Base-by-base conservation (phyloP, 2,888 invertebrate species). In the Luperina nickerlii region DNA sequence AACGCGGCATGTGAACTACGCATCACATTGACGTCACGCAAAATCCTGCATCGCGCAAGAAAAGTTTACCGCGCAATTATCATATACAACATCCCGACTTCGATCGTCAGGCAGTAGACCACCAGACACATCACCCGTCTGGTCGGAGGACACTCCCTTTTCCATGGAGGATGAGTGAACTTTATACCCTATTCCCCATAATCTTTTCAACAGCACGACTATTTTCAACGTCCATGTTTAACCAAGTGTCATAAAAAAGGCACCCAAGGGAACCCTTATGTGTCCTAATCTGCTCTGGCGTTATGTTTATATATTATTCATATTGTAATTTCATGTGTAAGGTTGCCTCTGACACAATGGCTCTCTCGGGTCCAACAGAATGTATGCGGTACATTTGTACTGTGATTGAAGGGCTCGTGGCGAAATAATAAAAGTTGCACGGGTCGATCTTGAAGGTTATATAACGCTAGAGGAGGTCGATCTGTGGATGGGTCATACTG, bases 251-350 rank as follows among this genome's bases (percentile, higher is more conserved):
- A 70, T 54, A 54, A 60, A 57, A 48, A 73, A 45, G 32, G 5
- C 42, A 18, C 51, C 32, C 32, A 9, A 24, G 32, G 24, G 69
- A 7, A 54, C 42, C 9, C 54, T 27, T 11, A 42, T 15, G 15
- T 71, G 54, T 7, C 27, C 9, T 54, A 18, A 65, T n/a, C 51
- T 63, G 6, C 51, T 42, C 51, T 18, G 42, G 8, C 8, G 27
- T 63, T 42, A 42, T 67, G 2, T 51, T 15, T 18, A 11, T 62
- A 27, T 15, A 60, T 11, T 4, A 54, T 74, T 54, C 15, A 71
- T 42, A 9, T 67, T 38, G 27, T 77, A 78, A 78, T 27, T 48
- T 27, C 27, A 18, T 67, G 15, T 57, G 57, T 51, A 51, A 51
- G 20, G 66, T 38, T 3, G 6, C 1, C 8, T 24, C 20, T 13